A percentile compares a stretch with the other conserved stretches of the same genome.
Conservation (phyloP, 2,113 vertebrate genomes). For the Otis tarda region DNA sequence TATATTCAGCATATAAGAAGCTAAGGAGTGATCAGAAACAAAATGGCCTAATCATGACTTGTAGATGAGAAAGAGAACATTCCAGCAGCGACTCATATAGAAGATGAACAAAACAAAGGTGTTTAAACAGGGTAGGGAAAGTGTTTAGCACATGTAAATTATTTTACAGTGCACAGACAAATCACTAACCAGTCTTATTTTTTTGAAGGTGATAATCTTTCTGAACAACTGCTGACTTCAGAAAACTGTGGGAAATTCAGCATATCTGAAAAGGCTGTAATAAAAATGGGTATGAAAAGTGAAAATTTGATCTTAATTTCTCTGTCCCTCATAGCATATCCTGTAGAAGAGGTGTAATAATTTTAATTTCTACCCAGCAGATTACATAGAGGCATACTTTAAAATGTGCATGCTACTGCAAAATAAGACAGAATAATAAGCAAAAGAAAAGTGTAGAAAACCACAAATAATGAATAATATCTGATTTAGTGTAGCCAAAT, state of each 20-base stretch:
- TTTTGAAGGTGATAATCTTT: background rate
- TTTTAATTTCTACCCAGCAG: conserved; percentile 2
- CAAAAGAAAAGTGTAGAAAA: background rate
- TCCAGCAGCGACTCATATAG: background rate
- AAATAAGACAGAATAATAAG: conserved; percentile 6
- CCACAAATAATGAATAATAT: background rate
- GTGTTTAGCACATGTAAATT: background rate
- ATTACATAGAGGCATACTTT: background rate
- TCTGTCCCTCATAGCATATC: background rate
- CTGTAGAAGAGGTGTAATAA: background rate
- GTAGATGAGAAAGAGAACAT: background rate
- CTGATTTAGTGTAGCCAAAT: background rate
- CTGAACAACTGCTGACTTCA: conserved; percentile 30
- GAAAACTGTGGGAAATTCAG: background rate
- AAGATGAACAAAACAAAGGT: background rate
- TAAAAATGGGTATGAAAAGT: conserved; percentile 22
- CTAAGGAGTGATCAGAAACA: background rate
- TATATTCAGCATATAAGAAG: background rate
- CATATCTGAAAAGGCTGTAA: background rate
- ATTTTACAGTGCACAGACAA: background rate
- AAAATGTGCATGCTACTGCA: background rate
- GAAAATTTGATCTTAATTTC: conserved; percentile 35
- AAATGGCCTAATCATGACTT: background rate
- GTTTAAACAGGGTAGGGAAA: background rate
- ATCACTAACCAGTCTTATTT: background rate